Base-by-base conservation (phyloP, 2,797 vertebrate genomes). In the Pangasius krempfi region DNA sequence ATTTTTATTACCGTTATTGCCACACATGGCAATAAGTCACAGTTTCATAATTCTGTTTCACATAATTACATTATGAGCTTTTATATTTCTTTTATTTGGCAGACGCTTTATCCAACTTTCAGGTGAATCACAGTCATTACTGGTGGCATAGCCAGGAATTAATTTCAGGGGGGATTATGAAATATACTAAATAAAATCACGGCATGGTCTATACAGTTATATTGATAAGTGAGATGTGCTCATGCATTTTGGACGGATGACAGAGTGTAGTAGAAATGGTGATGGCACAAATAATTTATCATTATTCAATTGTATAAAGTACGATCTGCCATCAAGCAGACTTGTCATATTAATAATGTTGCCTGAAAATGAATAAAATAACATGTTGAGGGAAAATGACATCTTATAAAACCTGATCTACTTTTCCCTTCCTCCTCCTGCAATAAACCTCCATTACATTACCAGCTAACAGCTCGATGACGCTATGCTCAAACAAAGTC, bases 1-100 rank as follows among this genome's bases (percentile, higher is more conserved):
- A 20, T 56, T 58, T 80, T 56, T 80, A 80, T 80, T 80, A 80
- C 78, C 4, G 8, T 22, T 52, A 52, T 52, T 52, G 75, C 75
- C 75, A 54, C 75, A 52, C 73, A 78, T 52, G 14, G 14, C 50
- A 78, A 78, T 78, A 56, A 80, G 16, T 80, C 52, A 33, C n/a
- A 56, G 4, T 80, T 56, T 33, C 58, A 80, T 80, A 33, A 54
- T 79, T 54, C 33, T 2, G 7, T 54, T 52, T 54, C 50, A 54
- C 50, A 33, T 79, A 52, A 79, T 79, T 54, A 52, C 50, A 30
- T 79, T 79, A 54, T 16, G 50, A 25, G 40, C 44, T 50, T 76
- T 76, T 50, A 50, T 27, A 68, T 60, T 81, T 60, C 20, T 40
- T 10, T 22, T 12, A 81, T 60, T 22, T 60, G 54, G 10, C 54